Evolutionary conservation across 2,888 invertebrate species (phyloP), one percentile per base, ranked within the genome.

Genomic region (Gymnoscelis rufifasciata): DNA sequence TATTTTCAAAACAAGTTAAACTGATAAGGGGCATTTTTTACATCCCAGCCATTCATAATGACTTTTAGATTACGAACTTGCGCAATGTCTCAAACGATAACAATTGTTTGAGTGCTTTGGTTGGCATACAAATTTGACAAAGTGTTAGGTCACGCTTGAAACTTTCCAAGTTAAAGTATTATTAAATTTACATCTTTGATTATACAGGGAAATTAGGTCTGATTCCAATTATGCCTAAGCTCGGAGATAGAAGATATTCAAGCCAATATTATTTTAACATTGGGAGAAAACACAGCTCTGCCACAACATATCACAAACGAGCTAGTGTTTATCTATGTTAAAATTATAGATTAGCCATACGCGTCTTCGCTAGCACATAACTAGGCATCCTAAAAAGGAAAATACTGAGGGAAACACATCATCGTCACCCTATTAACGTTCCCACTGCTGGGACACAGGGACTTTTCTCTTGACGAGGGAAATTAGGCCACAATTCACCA

Each of bases 31-130:
- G 23, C 23, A n/a, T 13, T 11, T 10, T 33, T 10, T 23, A 1
- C 29, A 0, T 8, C 7, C 19, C n/a, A 39, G 23, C 19, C 28
- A 19, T 28, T 39, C 10, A 7, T 36, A 36, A 36, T 43, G 12
- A 29, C 36, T 43, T 12, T 29, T n/a, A 36, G 14, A 43, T 36
- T 19, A 36, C 33, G n/a, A 42, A 42, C 27, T 42, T 35, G 19
- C 27, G 27, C 13, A 36, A 36, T 36, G 28, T 28, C n/a, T 33
- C 11, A 41, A 41, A 30, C 1, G n/a, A 39, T 19, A 30, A 35
- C 23, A 38, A 30, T 14, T 30, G 27, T 30, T 30, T 12, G 38
- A 38, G 28, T 38, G 38, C 19, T 29, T 38, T 33, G 31, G 38
- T 5, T 38, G 38, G 15, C 12, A 27, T 27, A 38, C 38, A 14